Conservation (phyloP, 2,888 invertebrate genomes). For the Pterostichus madidus region DNA sequence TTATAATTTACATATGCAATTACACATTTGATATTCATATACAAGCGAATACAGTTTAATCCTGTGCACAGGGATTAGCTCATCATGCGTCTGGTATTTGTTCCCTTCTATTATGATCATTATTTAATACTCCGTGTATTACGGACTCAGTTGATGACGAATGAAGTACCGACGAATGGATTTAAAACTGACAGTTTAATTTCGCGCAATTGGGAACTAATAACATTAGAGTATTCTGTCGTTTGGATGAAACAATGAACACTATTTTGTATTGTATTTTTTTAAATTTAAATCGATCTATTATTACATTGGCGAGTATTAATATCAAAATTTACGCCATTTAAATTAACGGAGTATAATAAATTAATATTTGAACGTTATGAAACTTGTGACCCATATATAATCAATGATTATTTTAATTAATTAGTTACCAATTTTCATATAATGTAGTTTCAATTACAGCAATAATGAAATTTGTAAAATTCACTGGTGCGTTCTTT, state of each 20-base stretch:
- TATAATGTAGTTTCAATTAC: no score
- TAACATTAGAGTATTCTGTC: neutral
- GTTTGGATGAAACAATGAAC: neutral
- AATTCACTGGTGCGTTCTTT: neutral
- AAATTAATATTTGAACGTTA: no score
- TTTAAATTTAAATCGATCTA: neutral
- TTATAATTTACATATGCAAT: slow-evolving; percentile 50
- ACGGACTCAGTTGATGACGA: slow-evolving; percentile 16
- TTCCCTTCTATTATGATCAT: slow-evolving; percentile 47
- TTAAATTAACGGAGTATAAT: no score
- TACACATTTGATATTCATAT: slow-evolving; percentile 29
- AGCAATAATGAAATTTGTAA: neutral
- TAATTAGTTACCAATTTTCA: neutral
- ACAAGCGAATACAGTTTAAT: neutral
- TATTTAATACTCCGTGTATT: slow-evolving; percentile 32
- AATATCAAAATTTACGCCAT: no score
- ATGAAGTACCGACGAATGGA: slow-evolving; percentile 30
- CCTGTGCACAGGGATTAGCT: slow-evolving; percentile 13
- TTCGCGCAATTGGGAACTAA: slow-evolving; percentile 13
- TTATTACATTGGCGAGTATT: no score
- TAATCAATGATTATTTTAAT: slow-evolving; percentile 3
- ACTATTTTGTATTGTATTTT: neutral
- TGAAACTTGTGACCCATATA: neutral
- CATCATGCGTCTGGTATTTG: slow-evolving; percentile 32
- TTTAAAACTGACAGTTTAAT: slow-evolving; percentile 46